Conservation (phyloP, 2,113 vertebrate genomes). For the Excalfactoria chinensis region DNA sequence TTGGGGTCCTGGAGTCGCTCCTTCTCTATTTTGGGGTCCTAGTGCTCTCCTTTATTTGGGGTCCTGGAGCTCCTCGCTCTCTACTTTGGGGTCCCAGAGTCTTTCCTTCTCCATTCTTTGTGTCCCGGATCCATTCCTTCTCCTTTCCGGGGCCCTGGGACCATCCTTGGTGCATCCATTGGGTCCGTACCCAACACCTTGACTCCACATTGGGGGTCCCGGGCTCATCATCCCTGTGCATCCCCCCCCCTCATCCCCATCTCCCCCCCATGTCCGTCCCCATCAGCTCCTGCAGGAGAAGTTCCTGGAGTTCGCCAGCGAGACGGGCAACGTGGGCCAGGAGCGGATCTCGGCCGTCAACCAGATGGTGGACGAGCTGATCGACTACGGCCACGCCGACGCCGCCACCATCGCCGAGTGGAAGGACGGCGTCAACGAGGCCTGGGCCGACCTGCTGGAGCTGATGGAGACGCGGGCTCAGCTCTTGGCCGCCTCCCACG, state of each 20-base stretch:
- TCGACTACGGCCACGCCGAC: conserved; percentile 92
- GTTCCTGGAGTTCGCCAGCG: conserved; percentile 90
- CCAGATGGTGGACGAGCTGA: conserved; percentile 97
- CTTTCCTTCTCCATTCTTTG: not conserved
- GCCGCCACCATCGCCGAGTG: conserved; percentile 95
- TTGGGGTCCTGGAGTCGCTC: not conserved
- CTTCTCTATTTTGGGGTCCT: no score
- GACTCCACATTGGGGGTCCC: no score
- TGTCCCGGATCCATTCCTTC: not conserved
- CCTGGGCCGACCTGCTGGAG: conserved; percentile 95
- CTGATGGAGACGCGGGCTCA: conserved; percentile 93
- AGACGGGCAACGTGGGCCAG: conserved; percentile 88
- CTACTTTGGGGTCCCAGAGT: not conserved
- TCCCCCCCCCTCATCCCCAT: not conserved
- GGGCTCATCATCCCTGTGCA: accelerated
- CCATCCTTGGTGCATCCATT: no score
- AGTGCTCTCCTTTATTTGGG: no score
- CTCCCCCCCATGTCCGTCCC: no score
- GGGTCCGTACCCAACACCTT: no score
- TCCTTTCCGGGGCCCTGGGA: no score
- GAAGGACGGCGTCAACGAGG: conserved; percentile 96
- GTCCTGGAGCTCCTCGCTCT: no score
- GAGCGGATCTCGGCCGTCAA: conserved; percentile 91
- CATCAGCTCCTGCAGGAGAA: conserved; percentile 93
- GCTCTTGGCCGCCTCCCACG: conserved; percentile 92